These are phyloP conservation scores for Tetranychus piercei DNA, from an alignment of 2,888 invertebrate species.

Conservation along the genomic window DNA sequence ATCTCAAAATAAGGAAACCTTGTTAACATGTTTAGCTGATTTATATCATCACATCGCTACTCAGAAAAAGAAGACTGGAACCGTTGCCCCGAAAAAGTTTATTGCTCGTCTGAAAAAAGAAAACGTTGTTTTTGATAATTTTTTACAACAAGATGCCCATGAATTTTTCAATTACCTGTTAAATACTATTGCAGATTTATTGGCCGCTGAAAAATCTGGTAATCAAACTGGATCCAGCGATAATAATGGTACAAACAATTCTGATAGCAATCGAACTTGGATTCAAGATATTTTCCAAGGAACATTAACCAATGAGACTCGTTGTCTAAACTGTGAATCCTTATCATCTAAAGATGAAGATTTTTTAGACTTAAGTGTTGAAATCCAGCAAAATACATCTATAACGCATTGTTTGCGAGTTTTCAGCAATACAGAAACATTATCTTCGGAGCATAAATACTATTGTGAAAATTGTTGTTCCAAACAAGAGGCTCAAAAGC, in stretches of 20 bases:
- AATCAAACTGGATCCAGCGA: constrained; percentile 6
- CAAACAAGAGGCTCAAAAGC: constrained; percentile 86
- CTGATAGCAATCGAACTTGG: constrained; percentile 53
- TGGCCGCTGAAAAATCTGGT: constrained; percentile 33
- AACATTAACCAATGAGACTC: constrained; percentile 92
- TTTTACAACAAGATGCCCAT: constrained; percentile 99
- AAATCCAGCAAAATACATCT: constrained; percentile 97
- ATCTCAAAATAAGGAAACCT: constrained; percentile 57
- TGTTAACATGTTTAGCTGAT: constrained; percentile 92
- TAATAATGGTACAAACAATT: constrained; percentile 21
- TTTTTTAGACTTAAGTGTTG: constrained; percentile 84
- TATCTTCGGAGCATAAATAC: constrained; percentile 97
- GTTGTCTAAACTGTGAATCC: constrained; percentile 89
- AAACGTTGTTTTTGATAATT: constrained; percentile 98
- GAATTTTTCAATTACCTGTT: constrained; percentile 98
- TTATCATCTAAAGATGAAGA: constrained; percentile 67
- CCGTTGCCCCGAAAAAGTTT: constrained; percentile 98
- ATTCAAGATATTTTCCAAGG: constrained; percentile 99
- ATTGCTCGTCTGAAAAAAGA: constrained; percentile 93
- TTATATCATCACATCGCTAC: constrained; percentile 97
- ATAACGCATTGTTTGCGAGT: constrained; percentile 94
- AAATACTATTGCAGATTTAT: constrained; percentile 93
- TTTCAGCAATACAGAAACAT: constrained; percentile 93
- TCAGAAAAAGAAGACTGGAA: constrained; percentile 98
- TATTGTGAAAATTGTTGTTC: constrained; percentile 98